phyloP scores from a whole-genome alignment of 2,113 vertebrate genomes.

The Sinosuthora webbiana region DNA sequence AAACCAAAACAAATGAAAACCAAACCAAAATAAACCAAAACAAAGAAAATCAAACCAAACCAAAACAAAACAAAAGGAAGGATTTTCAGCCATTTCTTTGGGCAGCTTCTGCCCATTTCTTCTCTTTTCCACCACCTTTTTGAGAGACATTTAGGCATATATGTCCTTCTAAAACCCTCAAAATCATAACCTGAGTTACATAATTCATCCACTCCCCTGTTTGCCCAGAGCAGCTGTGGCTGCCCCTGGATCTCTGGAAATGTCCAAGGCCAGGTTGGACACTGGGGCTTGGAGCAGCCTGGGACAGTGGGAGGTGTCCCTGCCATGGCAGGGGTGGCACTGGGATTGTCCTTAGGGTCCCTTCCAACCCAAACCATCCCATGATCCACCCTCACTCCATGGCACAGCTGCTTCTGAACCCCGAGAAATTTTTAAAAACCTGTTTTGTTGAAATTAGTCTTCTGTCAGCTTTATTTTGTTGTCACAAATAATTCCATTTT shows the following conservation, averaged over 20 bases:
- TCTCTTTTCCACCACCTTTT: background rate
- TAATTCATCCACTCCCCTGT: accelerated
- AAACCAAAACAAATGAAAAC: background rate
- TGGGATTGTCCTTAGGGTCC: accelerated
- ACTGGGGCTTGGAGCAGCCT: background rate
- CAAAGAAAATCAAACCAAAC: accelerated
- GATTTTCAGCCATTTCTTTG: background rate
- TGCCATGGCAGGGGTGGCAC: background rate
- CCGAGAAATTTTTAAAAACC: background rate
- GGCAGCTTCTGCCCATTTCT: background rate
- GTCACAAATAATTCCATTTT: constrained; percentile 22
- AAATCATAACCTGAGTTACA: background rate
- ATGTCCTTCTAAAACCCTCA: background rate
- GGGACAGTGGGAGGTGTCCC: background rate
- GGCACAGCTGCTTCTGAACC: background rate
- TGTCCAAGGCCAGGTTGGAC: background rate
- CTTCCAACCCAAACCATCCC: background rate
- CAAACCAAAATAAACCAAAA: accelerated
- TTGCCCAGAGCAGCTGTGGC: background rate
- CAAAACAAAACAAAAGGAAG: background rate
- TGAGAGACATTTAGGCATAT: background rate
- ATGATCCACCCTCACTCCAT: background rate
- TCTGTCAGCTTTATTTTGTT: background rate
- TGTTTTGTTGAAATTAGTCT: background rate
- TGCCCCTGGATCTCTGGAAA: background rate